These are phyloP conservation scores for Odontomachus brunneus DNA, from an alignment of 1,140 invertebrate genomes.

Conservation along the genomic window DNA sequence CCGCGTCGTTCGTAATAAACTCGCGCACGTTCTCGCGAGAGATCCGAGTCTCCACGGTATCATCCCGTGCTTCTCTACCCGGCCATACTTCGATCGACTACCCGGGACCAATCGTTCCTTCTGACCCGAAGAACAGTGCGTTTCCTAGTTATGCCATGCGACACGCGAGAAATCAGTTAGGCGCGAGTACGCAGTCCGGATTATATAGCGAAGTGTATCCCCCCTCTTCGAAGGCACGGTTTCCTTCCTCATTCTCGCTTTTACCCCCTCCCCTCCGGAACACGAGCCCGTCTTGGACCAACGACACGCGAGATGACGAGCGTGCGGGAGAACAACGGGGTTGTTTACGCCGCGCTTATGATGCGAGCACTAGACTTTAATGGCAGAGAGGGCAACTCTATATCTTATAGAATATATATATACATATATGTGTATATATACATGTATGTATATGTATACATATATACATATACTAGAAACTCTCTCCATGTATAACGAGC, in stretches of 20 bases:
- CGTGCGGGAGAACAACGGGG: constrained; percentile 34
- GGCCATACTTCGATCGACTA: constrained; percentile 79
- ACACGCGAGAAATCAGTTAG: constrained; percentile 56
- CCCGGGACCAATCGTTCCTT: constrained; percentile 82
- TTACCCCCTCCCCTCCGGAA: neutral
- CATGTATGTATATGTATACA: constrained; percentile 2
- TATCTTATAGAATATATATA: constrained; percentile 38
- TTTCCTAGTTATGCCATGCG: constrained; percentile 69
- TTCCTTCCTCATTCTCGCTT: constrained; percentile 19
- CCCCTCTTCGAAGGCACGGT: constrained; percentile 32
- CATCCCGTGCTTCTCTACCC: constrained; percentile 72
- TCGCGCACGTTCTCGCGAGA: constrained; percentile 57
- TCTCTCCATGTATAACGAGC: constrained; percentile 59
- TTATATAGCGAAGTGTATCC: constrained; percentile 35
- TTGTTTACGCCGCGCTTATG: constrained; percentile 46
- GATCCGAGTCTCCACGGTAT: constrained; percentile 51
- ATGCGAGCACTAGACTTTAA: constrained; percentile 32
- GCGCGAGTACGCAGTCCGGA: constrained; percentile 35
- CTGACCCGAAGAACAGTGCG: constrained; percentile 67
- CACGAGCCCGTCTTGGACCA: constrained; percentile 65
- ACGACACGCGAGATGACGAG: constrained; percentile 58
- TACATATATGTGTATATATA: constrained; percentile 4
- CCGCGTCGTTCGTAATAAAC: neutral
- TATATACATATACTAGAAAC: constrained; percentile 19
- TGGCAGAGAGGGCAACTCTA: constrained; percentile 21